Percentiles rank a stretch among this genome's conserved stretches.
Conservation (phyloP, 2,888 invertebrate species). For the Mechanitis messenoides region DNA sequence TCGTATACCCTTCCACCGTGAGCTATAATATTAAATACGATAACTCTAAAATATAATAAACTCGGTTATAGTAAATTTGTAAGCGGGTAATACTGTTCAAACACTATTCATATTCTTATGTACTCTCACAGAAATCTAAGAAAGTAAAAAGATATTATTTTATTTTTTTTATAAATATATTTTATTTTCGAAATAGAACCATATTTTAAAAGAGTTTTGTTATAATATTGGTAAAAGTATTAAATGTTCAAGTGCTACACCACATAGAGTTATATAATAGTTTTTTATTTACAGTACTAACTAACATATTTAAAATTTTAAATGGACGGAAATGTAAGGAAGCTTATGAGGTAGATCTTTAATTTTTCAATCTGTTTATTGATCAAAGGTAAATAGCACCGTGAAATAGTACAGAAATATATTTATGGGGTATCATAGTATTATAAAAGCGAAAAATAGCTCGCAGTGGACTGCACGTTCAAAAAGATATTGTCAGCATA, state of each 20-base stretch:
- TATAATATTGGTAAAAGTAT: no score
- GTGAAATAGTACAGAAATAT: neutral
- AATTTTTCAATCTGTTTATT: slow-evolving; percentile 10
- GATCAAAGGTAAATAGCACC: neutral
- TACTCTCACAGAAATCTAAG: no score
- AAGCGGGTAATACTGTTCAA: no score
- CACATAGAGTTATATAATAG: no score
- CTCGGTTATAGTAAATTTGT: no score
- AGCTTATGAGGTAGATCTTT: slow-evolving; percentile 55
- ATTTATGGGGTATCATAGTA: neutral
- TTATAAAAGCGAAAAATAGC: slow-evolving; percentile 4
- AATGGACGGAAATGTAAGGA: slow-evolving; percentile 50
- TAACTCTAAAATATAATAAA: no score
- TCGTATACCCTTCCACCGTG: slow-evolving; percentile 45
- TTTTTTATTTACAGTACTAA: slow-evolving; percentile 37
- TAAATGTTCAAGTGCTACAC: no score
- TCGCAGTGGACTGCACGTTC: slow-evolving; percentile 15
- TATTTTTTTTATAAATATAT: no score
- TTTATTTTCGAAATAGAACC: no score
- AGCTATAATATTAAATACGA: slow-evolving; percentile 36
- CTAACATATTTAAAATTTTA: slow-evolving; percentile 57
- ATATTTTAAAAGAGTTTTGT: no score
- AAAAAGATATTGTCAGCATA: neutral
- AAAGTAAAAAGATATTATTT: no score
- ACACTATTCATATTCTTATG: no score